These are phyloP conservation scores for Griposia aprilina DNA, from an alignment of 2,888 invertebrate species.

Conservation along the genomic window DNA sequence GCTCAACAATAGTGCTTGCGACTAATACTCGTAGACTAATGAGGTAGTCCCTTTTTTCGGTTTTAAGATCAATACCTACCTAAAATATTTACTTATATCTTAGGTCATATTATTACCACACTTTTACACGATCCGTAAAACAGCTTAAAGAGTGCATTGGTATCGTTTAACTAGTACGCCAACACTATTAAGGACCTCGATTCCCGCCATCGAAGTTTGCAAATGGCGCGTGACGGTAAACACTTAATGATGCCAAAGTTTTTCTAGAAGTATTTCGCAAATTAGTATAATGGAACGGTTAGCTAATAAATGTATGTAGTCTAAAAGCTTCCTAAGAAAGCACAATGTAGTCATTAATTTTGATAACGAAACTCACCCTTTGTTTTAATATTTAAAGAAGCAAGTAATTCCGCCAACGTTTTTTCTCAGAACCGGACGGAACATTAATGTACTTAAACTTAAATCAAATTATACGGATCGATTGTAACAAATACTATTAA, in stretches of 20 bases:
- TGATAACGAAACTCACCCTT: conserved; percentile 25
- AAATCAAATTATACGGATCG: conserved; percentile 70
- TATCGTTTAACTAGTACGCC: conserved; percentile 39
- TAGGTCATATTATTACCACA: neutral
- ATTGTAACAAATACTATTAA: conserved; percentile 72
- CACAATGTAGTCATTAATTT: conserved; percentile 31
- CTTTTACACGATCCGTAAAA: neutral
- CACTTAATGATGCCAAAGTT: conserved; percentile 44
- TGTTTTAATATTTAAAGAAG: conserved; percentile 47
- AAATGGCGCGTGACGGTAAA: conserved; percentile 49
- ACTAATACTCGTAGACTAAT: too few species aligned
- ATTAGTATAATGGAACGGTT: conserved; percentile 35
- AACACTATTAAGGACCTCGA: conserved; percentile 30
- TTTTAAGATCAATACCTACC: neutral
- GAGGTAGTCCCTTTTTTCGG: neutral
- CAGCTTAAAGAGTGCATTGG: conserved; percentile 37
- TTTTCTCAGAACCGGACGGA: conserved; percentile 24
- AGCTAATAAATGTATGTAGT: conserved; percentile 11
- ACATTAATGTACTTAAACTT: conserved; percentile 45
- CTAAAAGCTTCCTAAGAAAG: conserved; percentile 30
- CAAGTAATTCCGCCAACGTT: conserved; percentile 19
- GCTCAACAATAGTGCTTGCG: too few species aligned
- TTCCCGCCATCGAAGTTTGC: conserved; percentile 42
- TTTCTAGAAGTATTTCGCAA: conserved; percentile 26
- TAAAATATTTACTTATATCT: neutral